These are phyloP conservation scores for Ficedula albicollis DNA, from an alignment of 2,797 vertebrate genomes.

Conservation along the genomic window DNA sequence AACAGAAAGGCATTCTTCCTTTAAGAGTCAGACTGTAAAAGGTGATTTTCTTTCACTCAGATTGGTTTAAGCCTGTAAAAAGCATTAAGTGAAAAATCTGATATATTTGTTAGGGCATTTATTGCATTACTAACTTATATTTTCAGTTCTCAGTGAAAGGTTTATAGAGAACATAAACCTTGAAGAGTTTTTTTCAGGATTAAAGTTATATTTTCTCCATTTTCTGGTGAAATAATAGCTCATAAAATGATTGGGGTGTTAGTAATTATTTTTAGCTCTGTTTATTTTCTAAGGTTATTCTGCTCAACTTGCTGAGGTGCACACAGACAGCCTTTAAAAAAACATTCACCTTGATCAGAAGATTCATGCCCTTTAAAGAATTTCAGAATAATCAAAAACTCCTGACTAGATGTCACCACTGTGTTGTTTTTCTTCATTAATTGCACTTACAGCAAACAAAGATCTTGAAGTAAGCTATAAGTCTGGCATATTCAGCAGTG, in stretches of 20 bases:
- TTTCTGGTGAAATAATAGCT: conserved; percentile 70
- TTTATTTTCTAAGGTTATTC: conserved; percentile 44
- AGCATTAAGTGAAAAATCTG: conserved; percentile 84
- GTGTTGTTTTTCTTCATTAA: conserved; percentile 34
- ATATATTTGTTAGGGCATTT: conserved; percentile 81
- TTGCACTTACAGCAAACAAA: not conserved
- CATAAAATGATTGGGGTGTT: conserved; percentile 56
- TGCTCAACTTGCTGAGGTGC: not conserved
- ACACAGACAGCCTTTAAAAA: not conserved
- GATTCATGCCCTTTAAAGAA: conserved; percentile 1
- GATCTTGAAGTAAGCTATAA: not conserved
- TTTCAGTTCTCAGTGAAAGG: conserved; percentile 77
- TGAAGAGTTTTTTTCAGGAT: conserved; percentile 73
- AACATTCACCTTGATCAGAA: not conserved
- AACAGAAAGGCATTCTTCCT: conserved; percentile 76
- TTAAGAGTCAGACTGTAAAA: conserved; percentile 76
- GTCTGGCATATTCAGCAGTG: not conserved
- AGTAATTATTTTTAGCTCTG: conserved; percentile 67
- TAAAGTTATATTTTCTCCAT: conserved; percentile 67
- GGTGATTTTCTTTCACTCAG: conserved; percentile 78
- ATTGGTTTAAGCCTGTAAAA: conserved; percentile 81
- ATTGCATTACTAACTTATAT: conserved; percentile 79
- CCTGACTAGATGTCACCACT: not conserved
- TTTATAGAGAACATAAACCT: conserved; percentile 77
- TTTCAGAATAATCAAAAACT: conserved; percentile 26